phyloP scores from a whole-genome alignment of 2,797 vertebrate species.

The Sphaeramia orbicularis region DNA sequence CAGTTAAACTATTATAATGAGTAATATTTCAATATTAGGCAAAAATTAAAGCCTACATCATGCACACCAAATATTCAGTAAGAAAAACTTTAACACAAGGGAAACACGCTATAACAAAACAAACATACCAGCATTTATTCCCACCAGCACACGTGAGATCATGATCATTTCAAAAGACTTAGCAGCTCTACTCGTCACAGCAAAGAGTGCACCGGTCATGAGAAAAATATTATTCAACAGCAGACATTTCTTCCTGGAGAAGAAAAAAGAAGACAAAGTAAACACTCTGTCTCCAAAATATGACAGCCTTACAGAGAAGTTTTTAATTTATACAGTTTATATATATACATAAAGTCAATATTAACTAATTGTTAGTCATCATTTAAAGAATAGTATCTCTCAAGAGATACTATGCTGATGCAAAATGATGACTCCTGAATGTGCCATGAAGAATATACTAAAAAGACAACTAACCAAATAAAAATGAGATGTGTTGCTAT shows the following conservation, averaged over 20 bases:
- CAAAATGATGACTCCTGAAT: too few species aligned
- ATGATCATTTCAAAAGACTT: conserved; percentile 94
- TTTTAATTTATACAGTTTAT: neutral
- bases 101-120: neutral
- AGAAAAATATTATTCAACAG: conserved; percentile 92
- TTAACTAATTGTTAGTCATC: too few species aligned
- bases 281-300: neutral
- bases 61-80: neutral
- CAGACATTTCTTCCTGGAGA: conserved; percentile 90
- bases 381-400: too few species aligned
- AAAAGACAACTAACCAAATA: too few species aligned
- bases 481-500: too few species aligned
- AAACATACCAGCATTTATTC: conserved; percentile 89
- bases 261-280: conserved; percentile 6
- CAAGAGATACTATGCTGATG: too few species aligned
- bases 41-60: too few species aligned
- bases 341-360: too few species aligned
- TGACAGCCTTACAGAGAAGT: neutral
- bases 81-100: neutral
- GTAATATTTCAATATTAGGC: too few species aligned
- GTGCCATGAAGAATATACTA: too few species aligned
- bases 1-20: too few species aligned
- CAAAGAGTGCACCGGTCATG: conserved; percentile 83
- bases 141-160: conserved; percentile 88
- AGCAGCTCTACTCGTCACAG: conserved; percentile 86